Percentiles rank a stretch among this genome's conserved stretches.
Evolutionary conservation across 1,140 invertebrate species (phyloP).

Genomic region (Bombus confusus): DNA sequence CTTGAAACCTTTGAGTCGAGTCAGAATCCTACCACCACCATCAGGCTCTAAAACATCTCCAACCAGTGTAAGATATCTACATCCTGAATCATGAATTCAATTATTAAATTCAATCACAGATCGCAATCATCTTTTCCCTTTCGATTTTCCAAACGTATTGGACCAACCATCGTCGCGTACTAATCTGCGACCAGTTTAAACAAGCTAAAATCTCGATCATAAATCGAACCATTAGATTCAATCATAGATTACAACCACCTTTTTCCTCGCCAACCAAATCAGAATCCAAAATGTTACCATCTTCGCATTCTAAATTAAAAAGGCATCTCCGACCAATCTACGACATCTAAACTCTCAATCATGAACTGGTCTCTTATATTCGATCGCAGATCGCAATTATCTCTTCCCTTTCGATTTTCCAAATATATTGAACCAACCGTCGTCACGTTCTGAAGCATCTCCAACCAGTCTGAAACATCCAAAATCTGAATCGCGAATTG

Average conservation of each 20-base stretch:
- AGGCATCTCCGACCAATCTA: too few species aligned
- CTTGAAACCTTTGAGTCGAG: not conserved
- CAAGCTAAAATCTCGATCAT: not conserved
- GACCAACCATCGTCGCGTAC: not conserved
- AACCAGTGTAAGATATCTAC: not conserved
- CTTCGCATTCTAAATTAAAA: not conserved
- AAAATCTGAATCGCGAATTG: too few species aligned
- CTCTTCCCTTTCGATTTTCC: too few species aligned
- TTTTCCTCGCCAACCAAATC: too few species aligned
- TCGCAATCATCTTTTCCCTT: not conserved
- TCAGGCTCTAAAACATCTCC: not conserved
- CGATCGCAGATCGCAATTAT: not conserved
- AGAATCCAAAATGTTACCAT: too few species aligned
- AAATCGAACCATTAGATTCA: too few species aligned
- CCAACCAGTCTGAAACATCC: too few species aligned
- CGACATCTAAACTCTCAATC: not conserved
- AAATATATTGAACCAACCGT: too few species aligned
- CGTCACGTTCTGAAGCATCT: too few species aligned
- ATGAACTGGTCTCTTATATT: too few species aligned
- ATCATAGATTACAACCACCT: too few species aligned
- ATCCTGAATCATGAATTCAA: not conserved
- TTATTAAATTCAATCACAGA: not conserved
- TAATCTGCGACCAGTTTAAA: too few species aligned
- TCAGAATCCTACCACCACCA: not conserved
- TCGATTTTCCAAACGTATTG: not conserved